A percentile compares a stretch with the other conserved stretches of the same genome.
Evolutionary conservation across 2,113 vertebrate genomes (phyloP).

Genomic region (Acanthochromis polyacanthus): DNA sequence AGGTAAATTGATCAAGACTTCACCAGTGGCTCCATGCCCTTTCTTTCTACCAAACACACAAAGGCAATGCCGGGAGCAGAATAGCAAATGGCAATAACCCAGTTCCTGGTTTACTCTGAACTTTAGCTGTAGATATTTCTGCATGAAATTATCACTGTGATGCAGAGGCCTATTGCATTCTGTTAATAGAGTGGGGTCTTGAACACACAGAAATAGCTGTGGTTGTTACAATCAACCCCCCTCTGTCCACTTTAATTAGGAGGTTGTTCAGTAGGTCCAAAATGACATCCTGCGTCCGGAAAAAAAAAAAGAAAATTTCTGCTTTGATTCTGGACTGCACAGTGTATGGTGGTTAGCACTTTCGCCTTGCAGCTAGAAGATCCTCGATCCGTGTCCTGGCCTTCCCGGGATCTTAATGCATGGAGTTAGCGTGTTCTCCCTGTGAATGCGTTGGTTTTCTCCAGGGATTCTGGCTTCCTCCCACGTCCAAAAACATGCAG

Average conservation of each 20-base stretch:
- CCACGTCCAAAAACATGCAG: too few relatives aligned
- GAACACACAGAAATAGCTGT: not conserved
- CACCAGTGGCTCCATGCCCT: constrained; percentile 12
- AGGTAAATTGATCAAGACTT: constrained; percentile 33
- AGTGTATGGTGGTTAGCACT: too few relatives aligned
- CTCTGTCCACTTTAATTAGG: not conserved
- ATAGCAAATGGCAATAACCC: constrained; percentile 3
- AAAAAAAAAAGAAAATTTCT: not conserved
- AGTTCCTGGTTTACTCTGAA: constrained; percentile 20
- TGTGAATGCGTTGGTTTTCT: too few relatives aligned
- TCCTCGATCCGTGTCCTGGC: too few relatives aligned
- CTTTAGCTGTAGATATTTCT: not conserved
- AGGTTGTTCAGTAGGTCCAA: not conserved
- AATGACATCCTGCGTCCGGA: not conserved
- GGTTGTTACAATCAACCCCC: too few relatives aligned
- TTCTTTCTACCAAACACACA: constrained; percentile 17
- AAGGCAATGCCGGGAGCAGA: constrained; percentile 1
- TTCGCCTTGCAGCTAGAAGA: too few relatives aligned
- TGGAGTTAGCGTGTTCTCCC: too few relatives aligned
- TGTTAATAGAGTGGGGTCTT: not conserved
- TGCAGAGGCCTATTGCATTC: not conserved
- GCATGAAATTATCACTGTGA: not conserved
- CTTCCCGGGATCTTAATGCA: too few relatives aligned
- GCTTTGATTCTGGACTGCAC: not conserved
- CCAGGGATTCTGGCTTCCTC: too few relatives aligned